These are phyloP conservation scores for Germaria angustata DNA, from an alignment of 2,888 invertebrate genomes.

Conservation along the genomic window DNA sequence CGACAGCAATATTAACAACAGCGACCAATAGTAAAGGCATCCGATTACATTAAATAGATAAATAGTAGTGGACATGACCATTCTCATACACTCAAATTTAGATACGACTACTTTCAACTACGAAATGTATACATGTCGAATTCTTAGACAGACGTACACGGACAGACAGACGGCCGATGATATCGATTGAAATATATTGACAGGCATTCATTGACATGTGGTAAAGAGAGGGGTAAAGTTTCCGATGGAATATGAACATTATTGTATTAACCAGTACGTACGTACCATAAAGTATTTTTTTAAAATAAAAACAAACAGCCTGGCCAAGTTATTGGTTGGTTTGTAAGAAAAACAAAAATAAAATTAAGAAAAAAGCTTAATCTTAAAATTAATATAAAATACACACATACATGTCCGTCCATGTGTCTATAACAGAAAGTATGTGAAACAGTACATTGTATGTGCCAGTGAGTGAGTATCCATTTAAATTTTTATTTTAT, in stretches of 20 bases:
- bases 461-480: neutral
- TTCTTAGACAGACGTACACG: neutral
- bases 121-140: slow-evolving; percentile 40
- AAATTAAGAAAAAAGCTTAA: slow-evolving; percentile 28
- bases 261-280: neutral
- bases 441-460: slow-evolving; percentile 14
- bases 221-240: neutral
- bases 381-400: slow-evolving; percentile 1
- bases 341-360: neutral
- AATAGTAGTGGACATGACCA: slow-evolving; percentile 47
- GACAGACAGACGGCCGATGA: slow-evolving; percentile 40
- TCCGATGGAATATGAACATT: slow-evolving; percentile 34
- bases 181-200: slow-evolving; percentile 65
- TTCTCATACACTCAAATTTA: slow-evolving; percentile 4
- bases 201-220: slow-evolving; percentile 54
- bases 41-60: slow-evolving; percentile 66
- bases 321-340: slow-evolving; percentile 30
- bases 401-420: neutral
- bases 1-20: slow-evolving; percentile 27
- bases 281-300: slow-evolving; percentile 13
- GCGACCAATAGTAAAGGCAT: slow-evolving; percentile 60
- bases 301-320: slow-evolving; percentile 16
- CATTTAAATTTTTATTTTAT: slow-evolving; percentile 18
- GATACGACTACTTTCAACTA: slow-evolving; percentile 22
- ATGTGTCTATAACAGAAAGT: slow-evolving; percentile 14